Base-by-base conservation (phyloP, 2,797 vertebrate species). In the Petrocephalus schoutedeni region DNA sequence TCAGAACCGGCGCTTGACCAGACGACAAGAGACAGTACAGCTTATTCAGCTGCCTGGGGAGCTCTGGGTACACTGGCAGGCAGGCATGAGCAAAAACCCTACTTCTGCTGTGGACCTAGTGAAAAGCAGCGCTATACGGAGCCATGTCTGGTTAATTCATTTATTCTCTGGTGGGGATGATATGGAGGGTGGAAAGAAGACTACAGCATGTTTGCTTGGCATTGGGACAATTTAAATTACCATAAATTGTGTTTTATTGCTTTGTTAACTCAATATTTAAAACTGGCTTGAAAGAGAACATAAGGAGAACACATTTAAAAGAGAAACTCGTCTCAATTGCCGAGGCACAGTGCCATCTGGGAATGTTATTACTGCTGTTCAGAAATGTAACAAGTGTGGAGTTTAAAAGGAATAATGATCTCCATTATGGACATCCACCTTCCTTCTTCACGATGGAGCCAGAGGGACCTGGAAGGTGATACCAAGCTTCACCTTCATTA, bases 161-260 rank as follows among this genome's bases (percentile, higher is more conserved):
- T 71, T 36, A 71, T 71, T 16, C 16, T 36, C 64, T 14, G 4
- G 36, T 49, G 36, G 36, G 8, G 19, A 49, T 49, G 74, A 49
- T 80, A 19, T n/a, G 74, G 3, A 41, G 32, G 19, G 74, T 80
- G 74, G 74, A 41, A 77, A 19, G 14, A 45, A 80, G 41, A 80
- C 41, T 80, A 80, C 74, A 80, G 32, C 8, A 41, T 6, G n/a
- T 45, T 80, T 49, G 16, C 16, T 49, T 49, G 41, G 74, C 74
- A n/a, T 16, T 49, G 19, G 32, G 36, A 49, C 32, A 80, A 49
- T 49, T 41, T 80, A 49, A 49, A 80, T 80, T 0, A 49, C 74
- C 74, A 80, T 80, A 80, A 77, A 80, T 80, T 49, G 74, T 80
- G 74, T 49, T 80, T 80, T 80, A 80, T 80, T 80, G 32, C 74